Conservation (phyloP, 2,113 vertebrate species). For the Colaptes auratus region DNA sequence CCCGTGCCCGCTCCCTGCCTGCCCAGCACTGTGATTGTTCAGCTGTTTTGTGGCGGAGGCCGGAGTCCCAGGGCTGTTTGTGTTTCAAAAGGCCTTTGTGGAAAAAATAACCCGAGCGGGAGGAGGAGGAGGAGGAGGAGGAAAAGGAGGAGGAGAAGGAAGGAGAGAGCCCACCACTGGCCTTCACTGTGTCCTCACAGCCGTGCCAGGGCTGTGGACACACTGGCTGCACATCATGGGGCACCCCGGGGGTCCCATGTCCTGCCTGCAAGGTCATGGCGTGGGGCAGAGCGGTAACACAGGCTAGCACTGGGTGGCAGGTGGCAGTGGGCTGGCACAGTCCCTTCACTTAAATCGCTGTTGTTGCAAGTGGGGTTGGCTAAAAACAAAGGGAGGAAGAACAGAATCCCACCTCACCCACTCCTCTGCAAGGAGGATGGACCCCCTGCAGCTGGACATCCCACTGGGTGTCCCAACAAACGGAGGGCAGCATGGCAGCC, state of each 20-base stretch:
- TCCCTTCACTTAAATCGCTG: background rate
- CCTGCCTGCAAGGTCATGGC: background rate
- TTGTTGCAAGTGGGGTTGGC: background rate
- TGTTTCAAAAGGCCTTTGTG: conserved; percentile 69
- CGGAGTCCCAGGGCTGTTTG: conserved; percentile 59
- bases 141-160: conserved; percentile 1
- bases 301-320: background rate
- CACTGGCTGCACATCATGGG: background rate
- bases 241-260: background rate
- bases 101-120: conserved; percentile 61
- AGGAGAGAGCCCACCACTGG: background rate
- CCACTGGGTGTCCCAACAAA: accelerated
- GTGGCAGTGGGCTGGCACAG: accelerated
- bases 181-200: background rate
- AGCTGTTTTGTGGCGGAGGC: conserved; percentile 63
- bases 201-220: background rate
- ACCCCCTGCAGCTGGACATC: background rate
- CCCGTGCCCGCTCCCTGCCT: conserved; percentile 23
- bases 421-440: too few relatives aligned
- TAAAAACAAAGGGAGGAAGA: background rate
- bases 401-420: background rate
- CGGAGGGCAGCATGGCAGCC: accelerated
- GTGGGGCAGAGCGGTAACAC: background rate
- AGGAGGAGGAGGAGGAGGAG: conserved; percentile 17
- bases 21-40: conserved; percentile 63